phyloP scores from a whole-genome alignment of 2,113 vertebrate genomes.

The Scomber scombrus region DNA sequence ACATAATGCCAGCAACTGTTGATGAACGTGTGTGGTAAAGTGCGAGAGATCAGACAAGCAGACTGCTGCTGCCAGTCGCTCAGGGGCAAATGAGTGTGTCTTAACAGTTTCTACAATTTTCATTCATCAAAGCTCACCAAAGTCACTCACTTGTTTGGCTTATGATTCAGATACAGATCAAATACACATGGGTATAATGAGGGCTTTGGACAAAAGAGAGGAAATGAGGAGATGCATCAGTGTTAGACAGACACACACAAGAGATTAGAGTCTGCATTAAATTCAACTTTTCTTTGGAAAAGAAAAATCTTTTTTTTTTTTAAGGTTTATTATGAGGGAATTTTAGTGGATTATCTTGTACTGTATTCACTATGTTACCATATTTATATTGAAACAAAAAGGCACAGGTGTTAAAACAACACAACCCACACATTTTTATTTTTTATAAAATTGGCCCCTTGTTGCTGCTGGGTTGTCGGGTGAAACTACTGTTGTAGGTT shows the following conservation, averaged over 20 bases:
- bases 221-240: conserved; percentile 58
- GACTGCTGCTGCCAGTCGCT: conserved; percentile 67
- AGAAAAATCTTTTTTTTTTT: conserved; percentile 13
- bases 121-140: conserved; percentile 68
- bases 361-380: conserved; percentile 27
- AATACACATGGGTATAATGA: conserved; percentile 65
- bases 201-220: conserved; percentile 68
- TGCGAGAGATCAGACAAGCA: conserved; percentile 65
- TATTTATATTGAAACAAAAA: neutral
- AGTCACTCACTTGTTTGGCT: conserved; percentile 64
- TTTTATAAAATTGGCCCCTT: neutral
- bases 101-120: conserved; percentile 66
- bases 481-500: conserved; percentile 63
- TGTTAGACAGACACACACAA: conserved; percentile 5
- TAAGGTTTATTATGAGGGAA: conserved; percentile 2
- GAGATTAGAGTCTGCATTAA: conserved; percentile 59
- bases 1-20: conserved; percentile 55
- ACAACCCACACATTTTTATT: conserved; percentile 6
- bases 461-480: conserved; percentile 38
- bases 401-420: conserved; percentile 13
- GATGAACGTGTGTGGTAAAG: conserved; percentile 71
- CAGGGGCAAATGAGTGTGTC: conserved; percentile 63
- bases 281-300: conserved; percentile 15
- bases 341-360: conserved; percentile 41
- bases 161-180: conserved; percentile 75